Conservation (phyloP, 1,140 invertebrate species). For the Penaeus vannamei region DNA sequence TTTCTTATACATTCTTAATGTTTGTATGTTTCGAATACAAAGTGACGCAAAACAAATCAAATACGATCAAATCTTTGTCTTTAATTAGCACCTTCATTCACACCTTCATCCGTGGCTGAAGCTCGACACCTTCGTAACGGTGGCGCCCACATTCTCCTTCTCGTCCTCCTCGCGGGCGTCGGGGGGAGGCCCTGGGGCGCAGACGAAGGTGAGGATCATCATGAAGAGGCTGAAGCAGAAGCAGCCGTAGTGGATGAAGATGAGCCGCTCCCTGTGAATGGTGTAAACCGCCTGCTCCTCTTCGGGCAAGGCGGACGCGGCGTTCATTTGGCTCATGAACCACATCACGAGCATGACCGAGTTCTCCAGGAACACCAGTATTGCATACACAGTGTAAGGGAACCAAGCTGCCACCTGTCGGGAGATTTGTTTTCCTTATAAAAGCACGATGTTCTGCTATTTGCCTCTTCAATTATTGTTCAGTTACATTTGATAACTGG, state of each 20-base stretch:
- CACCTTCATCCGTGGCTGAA: no score
- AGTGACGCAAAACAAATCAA: no score
- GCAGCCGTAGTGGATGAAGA: conserved; percentile 52
- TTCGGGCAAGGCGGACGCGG: neutral
- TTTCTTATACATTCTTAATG: no score
- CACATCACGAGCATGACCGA: conserved; percentile 59
- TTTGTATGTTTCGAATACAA: no score
- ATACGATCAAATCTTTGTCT: no score
- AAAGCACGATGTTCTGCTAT: neutral
- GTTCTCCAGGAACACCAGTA: conserved; percentile 57
- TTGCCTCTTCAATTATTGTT: neutral
- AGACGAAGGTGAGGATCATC: conserved; percentile 59
- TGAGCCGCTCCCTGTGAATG: conserved; percentile 38
- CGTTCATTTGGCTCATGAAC: conserved; percentile 42
- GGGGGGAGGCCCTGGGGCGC: neutral
- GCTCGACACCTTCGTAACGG: neutral
- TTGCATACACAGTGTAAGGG: conserved; percentile 55
- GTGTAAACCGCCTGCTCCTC: conserved; percentile 21
- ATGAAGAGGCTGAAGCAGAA: conserved; percentile 55
- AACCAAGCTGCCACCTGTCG: conserved; percentile 58
- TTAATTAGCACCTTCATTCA: no score
- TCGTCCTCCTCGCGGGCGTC: conserved; percentile 6
- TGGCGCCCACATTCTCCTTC: neutral
- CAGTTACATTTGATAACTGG: neutral
- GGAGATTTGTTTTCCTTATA: neutral